phyloP scores from a whole-genome alignment of 2,888 invertebrate species.

The Ligdia adustata region DNA sequence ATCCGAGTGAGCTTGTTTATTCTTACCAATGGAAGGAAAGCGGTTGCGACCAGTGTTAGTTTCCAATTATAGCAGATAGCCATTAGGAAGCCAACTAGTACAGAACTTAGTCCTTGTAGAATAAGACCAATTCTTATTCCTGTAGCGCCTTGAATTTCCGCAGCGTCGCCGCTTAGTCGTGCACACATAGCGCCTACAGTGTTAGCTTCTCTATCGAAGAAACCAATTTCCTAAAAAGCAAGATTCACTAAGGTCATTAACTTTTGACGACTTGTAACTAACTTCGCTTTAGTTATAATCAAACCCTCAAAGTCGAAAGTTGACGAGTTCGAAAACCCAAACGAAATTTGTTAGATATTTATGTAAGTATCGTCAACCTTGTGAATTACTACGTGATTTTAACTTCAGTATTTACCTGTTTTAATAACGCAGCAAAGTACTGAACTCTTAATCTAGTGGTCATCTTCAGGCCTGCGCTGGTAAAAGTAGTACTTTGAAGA shows the following conservation, averaged over 20 bases:
- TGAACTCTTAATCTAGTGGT: conserved; percentile 85
- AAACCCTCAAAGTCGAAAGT: too few species aligned
- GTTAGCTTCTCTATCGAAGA: conserved; percentile 85
- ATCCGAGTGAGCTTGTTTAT: too few species aligned
- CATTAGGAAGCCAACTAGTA: conserved; percentile 83
- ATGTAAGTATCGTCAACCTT: too few species aligned
- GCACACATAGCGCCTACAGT: conserved; percentile 86
- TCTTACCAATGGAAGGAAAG: conserved; percentile 85
- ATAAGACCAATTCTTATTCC: conserved; percentile 85
- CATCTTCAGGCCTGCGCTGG: conserved; percentile 89
- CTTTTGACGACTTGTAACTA: too few species aligned
- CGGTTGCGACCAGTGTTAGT: conserved; percentile 84
- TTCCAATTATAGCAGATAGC: conserved; percentile 85
- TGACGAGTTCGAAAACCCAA: too few species aligned
- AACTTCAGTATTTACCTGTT: too few species aligned
- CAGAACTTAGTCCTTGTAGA: conserved; percentile 84
- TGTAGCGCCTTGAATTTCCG: conserved; percentile 86
- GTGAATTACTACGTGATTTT: too few species aligned
- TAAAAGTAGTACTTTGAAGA: conserved; percentile 89
- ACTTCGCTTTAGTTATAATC: too few species aligned
- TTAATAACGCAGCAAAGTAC: conserved; percentile 81
- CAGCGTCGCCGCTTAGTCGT: conserved; percentile 85
- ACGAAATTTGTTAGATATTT: too few species aligned
- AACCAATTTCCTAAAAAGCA: conserved; percentile 82
- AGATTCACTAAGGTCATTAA: too few species aligned